Evolutionary conservation across 2,797 vertebrate genomes (phyloP).

Genomic region (Hybognathus amarus): DNA sequence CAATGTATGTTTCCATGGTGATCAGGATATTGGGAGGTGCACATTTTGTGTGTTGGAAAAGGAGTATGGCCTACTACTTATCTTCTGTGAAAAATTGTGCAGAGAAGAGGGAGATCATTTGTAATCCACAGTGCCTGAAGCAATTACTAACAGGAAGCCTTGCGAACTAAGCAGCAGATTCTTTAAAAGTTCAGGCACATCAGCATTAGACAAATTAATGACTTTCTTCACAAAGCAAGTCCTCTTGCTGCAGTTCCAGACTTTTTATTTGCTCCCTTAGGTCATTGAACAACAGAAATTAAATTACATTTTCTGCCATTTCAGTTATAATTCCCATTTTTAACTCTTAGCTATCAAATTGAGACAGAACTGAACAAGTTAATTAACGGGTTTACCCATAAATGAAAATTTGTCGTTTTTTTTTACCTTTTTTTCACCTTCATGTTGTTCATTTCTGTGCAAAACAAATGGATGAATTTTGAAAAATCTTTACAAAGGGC

Average conservation of each 20-base stretch:
- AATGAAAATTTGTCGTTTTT: not conserved
- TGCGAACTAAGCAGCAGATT: slow-evolving; percentile 19
- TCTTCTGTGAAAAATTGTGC: slow-evolving; percentile 15
- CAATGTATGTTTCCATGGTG: slow-evolving; percentile 46
- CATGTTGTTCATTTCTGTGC: not conserved
- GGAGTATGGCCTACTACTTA: slow-evolving; percentile 45
- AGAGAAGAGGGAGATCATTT: not conserved
- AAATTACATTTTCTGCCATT: not conserved
- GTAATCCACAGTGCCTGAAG: slow-evolving; percentile 15
- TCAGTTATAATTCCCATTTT: not conserved
- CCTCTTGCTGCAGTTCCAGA: not conserved
- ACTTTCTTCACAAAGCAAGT: slow-evolving; percentile 26
- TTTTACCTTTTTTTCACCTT: too few species aligned
- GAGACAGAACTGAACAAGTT: not conserved
- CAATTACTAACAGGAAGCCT: not conserved
- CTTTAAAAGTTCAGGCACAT: slow-evolving; percentile 11
- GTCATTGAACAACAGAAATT: not conserved
- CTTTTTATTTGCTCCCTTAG: not conserved
- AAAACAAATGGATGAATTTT: not conserved
- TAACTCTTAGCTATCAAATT: not conserved
- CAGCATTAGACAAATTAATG: slow-evolving; percentile 10
- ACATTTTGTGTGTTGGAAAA: slow-evolving; percentile 2
- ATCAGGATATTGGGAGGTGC: slow-evolving; percentile 29
- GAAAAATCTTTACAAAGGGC: not conserved
- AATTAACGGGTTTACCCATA: not conserved